phyloP scores from a whole-genome alignment of 1,140 invertebrate species.

The Bombus picipes region DNA sequence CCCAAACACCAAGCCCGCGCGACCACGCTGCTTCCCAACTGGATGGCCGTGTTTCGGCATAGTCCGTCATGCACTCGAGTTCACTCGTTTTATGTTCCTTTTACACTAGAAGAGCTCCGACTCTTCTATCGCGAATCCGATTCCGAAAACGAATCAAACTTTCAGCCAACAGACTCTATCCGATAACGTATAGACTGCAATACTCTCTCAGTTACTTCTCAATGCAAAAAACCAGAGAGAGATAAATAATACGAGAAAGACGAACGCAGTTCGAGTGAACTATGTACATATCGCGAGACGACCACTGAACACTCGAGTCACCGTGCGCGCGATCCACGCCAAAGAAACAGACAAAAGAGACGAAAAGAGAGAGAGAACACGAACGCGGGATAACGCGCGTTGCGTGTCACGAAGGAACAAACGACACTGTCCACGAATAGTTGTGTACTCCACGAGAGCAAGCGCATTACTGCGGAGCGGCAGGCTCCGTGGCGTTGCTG shows the following conservation, averaged over 20 bases:
- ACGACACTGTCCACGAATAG: slow-evolving; percentile 12
- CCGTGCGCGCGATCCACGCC: slow-evolving; percentile 6
- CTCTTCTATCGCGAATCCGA: neutral
- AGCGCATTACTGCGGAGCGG: slow-evolving; percentile 78
- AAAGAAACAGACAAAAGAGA: neutral
- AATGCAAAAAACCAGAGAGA: neutral
- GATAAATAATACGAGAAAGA: neutral
- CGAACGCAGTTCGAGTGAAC: too few relatives aligned
- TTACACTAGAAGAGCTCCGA: too few relatives aligned
- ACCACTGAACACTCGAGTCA: slow-evolving; percentile 39
- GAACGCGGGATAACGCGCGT: slow-evolving; percentile 43
- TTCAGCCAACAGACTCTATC: too few relatives aligned
- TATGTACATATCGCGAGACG: slow-evolving; percentile 2
- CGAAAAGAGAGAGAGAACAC: neutral
- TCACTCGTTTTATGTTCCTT: neutral
- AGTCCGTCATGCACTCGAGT: slow-evolving; percentile 26
- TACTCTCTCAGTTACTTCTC: too few relatives aligned
- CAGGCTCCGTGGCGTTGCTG: slow-evolving; percentile 69
- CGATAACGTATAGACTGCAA: too few relatives aligned
- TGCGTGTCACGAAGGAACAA: slow-evolving; percentile 50
- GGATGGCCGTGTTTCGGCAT: slow-evolving; percentile 53
- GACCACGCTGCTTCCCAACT: slow-evolving; percentile 49
- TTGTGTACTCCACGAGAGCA: slow-evolving; percentile 71
- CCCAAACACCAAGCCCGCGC: slow-evolving; percentile 61
- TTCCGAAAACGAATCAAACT: neutral